Conservation (phyloP, 35 echinoderm and acorn worm species). For the Acanthaster planci region DNA sequence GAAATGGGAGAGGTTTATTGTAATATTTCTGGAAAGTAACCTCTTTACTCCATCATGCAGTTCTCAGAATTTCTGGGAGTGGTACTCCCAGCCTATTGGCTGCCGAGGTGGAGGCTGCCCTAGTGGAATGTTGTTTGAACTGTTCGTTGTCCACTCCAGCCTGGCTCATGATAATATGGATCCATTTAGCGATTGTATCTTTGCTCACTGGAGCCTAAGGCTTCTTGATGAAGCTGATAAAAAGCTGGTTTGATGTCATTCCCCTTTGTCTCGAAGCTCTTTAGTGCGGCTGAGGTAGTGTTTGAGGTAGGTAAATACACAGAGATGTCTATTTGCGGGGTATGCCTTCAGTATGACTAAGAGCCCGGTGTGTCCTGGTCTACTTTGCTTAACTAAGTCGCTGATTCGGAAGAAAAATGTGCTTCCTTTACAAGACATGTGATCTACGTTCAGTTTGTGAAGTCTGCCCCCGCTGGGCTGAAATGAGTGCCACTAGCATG, state of each 20-base stretch:
- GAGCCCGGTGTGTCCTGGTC: conserved; percentile 18
- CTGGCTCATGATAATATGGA: conserved; percentile 26
- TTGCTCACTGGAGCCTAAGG: conserved; percentile 39
- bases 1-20: conserved; percentile 5
- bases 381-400: conserved; percentile 62
- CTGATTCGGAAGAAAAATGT: conserved; percentile 33
- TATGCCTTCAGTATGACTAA: conserved; percentile 38
- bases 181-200: conserved; percentile 64
- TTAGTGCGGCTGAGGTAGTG: conserved; percentile 64
- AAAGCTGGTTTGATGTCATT: conserved; percentile 38
- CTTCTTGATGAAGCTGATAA: conserved; percentile 61
- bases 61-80: conserved; percentile 1
- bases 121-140: conserved; percentile 37
- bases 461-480: conserved; percentile 53
- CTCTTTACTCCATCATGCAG: conserved; percentile 39
- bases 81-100: conserved; percentile 41
- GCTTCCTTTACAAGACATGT: conserved; percentile 4
- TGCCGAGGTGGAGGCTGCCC: conserved; percentile 41
- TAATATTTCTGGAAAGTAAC: conserved; percentile 40
- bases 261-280: conserved; percentile 12
- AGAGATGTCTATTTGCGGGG: conserved; percentile 48
- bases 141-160: conserved; percentile 49
- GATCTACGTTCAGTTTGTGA: conserved; percentile 19
- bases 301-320: conserved; percentile 51
- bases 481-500: conserved; percentile 48